These are phyloP conservation scores for Mormyrops attenuatus DNA, from an alignment of 2,797 vertebrate genomes.

Conservation along the genomic window DNA sequence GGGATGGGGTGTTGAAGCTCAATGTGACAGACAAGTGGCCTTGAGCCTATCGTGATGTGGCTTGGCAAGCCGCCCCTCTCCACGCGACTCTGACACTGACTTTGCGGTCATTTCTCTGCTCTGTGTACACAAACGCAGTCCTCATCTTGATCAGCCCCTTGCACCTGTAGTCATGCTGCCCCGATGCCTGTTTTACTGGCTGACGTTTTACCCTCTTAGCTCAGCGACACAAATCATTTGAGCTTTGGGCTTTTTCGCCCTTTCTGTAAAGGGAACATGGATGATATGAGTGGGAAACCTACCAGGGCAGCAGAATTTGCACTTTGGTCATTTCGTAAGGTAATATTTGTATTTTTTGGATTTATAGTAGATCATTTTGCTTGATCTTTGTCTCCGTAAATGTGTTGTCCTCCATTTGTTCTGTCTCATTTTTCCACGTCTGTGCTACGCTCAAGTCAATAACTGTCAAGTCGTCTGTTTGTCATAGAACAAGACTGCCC, in stretches of 20 bases:
- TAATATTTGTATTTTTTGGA: neutral
- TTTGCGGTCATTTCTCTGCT: neutral
- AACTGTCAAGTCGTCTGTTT: conserved; percentile 37
- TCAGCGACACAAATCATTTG: neutral
- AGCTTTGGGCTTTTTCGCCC: neutral
- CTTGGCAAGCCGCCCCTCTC: neutral
- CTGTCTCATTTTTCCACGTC: conserved; percentile 5
- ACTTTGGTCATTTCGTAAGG: neutral
- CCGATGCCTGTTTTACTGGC: neutral
- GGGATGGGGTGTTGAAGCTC: neutral
- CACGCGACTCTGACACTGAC: neutral
- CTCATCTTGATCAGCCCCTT: neutral
- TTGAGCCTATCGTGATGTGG: neutral
- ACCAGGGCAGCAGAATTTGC: neutral
- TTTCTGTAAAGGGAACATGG: neutral
- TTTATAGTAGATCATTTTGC: neutral
- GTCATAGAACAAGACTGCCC: conserved; percentile 58
- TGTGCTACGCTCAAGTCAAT: conserved; percentile 33
- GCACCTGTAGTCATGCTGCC: neutral
- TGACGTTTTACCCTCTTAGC: neutral
- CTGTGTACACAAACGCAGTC: no score
- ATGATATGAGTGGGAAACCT: neutral
- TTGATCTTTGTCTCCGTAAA: neutral
- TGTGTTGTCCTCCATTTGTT: conserved; percentile 15
- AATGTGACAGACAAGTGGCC: neutral